These are phyloP conservation scores for Canis aureus DNA, from an alignment of 2,113 vertebrate genomes.

Conservation along the genomic window DNA sequence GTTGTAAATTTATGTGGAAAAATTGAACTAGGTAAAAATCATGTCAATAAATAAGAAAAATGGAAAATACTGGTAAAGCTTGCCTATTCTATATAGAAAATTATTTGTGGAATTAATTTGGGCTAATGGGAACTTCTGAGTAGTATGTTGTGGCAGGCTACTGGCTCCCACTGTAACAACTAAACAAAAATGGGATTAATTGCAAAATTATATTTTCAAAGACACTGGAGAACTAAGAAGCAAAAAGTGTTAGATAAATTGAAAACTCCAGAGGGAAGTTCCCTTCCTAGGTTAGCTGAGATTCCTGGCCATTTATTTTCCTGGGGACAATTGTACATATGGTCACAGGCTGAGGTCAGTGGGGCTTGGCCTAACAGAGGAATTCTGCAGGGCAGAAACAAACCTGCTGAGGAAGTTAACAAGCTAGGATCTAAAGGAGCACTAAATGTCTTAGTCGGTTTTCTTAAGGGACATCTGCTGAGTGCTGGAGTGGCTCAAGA, in stretches of 20 bases:
- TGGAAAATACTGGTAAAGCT: neutral
- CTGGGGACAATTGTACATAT: neutral
- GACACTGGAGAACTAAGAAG: neutral
- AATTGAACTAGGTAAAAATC: slow-evolving; percentile 25
- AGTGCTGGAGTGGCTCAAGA: neutral
- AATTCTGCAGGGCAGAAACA: neutral
- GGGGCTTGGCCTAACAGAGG: neutral
- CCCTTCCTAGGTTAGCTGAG: neutral
- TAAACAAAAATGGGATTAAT: neutral
- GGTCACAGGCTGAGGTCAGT: neutral
- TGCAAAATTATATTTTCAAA: neutral
- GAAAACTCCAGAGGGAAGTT: neutral
- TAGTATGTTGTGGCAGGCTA: neutral
- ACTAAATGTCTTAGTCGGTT: neutral
- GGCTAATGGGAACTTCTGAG: neutral
- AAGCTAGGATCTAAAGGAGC: neutral
- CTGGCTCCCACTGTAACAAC: neutral
- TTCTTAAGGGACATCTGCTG: neutral
- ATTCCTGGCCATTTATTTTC: neutral
- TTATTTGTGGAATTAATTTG: neutral
- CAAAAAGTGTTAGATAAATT: neutral
- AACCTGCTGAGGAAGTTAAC: neutral
- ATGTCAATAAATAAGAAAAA: neutral
- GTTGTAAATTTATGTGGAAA: neutral
- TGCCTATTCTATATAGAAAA: neutral